Percentiles rank a stretch among this genome's conserved stretches.
These are phyloP conservation scores for Rhogogaster chlorosoma DNA, from an alignment of 2,888 invertebrate genomes.

Conservation along the genomic window DNA sequence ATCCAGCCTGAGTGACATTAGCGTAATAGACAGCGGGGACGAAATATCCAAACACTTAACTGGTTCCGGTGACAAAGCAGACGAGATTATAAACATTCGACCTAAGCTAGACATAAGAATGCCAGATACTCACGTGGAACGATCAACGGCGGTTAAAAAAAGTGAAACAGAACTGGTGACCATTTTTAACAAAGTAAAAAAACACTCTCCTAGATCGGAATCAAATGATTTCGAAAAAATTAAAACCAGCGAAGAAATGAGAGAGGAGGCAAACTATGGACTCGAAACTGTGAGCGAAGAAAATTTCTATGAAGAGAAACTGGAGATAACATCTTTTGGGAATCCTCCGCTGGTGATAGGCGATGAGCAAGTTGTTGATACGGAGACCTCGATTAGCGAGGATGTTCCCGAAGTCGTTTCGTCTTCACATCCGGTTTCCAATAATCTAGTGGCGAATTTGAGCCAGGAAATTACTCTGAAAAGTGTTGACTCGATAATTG, in stretches of 20 bases:
- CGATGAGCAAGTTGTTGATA: neutral
- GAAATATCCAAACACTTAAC: conserved; percentile 11
- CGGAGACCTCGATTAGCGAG: conserved; percentile 25
- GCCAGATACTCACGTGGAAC: conserved; percentile 58
- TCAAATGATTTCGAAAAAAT: neutral
- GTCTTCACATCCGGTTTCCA: conserved; percentile 2
- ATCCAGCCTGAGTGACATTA: conserved; percentile 61
- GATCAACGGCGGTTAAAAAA: neutral
- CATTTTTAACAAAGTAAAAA: neutral
- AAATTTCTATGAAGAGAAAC: neutral
- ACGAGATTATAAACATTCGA: conserved; percentile 46
- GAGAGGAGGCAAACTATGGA: neutral
- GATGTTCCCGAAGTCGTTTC: conserved; percentile 11
- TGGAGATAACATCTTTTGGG: neutral
- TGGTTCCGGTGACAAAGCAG: neutral
- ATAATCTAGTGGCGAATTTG: neutral
- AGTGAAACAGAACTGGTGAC: neutral
- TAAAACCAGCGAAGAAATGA: neutral
- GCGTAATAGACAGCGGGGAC: conserved; percentile 52
- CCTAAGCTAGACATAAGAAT: conserved; percentile 61
- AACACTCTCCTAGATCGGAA: neutral
- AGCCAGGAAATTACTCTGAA: conserved; percentile 12
- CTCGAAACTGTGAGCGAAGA: neutral
- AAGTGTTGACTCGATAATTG: conserved; percentile 30
- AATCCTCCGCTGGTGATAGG: neutral